Evolutionary conservation across 2,888 invertebrate species (phyloP), one percentile per base, ranked within the genome.

Genomic region (Tenthredo livida): DNA sequence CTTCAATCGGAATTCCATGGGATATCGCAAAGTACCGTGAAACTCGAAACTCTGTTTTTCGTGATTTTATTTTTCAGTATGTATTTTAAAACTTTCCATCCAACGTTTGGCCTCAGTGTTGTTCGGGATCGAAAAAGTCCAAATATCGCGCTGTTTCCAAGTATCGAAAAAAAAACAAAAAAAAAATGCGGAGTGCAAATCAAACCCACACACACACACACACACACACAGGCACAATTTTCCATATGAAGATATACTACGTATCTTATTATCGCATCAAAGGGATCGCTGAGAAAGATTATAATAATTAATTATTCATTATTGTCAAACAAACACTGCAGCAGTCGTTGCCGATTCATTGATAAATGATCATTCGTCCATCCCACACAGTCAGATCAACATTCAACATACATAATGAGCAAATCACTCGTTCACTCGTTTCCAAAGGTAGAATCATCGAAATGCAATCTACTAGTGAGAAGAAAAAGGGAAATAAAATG

Each of bases 301-400:
- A 77, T 77, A 50, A 77, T n/a, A 40, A 80, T 40, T 40, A 80
- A 61, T 61, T 40, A 61, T n/a, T 80, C 61, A 80, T 80, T 80
- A 80, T 80, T 80, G 80, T 80, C 80, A 40, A 80, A 80, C 80
- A 80, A 61, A 80, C 80, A 61, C 58, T 37, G 78, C 61, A 61
- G 78, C 61, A 58, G 40, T 78, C 77, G 12, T 40, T 78, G 37
- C 78, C 10, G 58, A 61, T 58, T 21, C 58, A 58, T 78, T 58
- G 40, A 58, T 50, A 80, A 40, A 15, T 54, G 10, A 50, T 33
- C 58, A 58, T 54, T 33, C 50, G 33, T 50, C 21, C 78, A 17
- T 29, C 33, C 54, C 50, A 77, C 4, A 50, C 47, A 33, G 50
- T 33, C 33, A 72, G 40, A 40, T 40, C 21, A 75, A n/a, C 47